Percentiles rank a stretch among this genome's conserved stretches.
Conservation (phyloP, 2,113 vertebrate genomes). For the Zosterops hypoxanthus region DNA sequence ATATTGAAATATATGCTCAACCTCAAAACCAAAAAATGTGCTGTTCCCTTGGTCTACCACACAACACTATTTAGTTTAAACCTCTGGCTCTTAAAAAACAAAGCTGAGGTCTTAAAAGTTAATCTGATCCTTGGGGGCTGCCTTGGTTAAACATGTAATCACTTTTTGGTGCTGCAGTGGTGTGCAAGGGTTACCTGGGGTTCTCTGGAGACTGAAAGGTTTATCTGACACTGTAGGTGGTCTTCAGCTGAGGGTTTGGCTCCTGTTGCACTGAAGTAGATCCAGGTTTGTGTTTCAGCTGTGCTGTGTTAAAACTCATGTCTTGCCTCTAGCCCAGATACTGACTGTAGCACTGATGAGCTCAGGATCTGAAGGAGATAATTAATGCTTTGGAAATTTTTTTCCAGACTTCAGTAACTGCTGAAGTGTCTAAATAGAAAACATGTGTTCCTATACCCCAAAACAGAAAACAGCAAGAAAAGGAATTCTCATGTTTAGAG, state of each 20-base stretch:
- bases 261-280: fast-evolving
- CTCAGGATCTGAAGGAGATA: not conserved
- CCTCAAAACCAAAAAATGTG: not conserved
- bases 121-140: not conserved
- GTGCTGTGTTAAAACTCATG: not conserved
- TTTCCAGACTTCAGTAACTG: not conserved
- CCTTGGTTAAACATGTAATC: not conserved
- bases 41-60: not conserved
- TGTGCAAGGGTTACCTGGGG: no score
- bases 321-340: not conserved
- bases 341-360: not conserved
- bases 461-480: not conserved
- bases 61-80: not conserved
- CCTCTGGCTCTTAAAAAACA: not conserved
- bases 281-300: not conserved
- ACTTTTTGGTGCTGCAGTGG: not conserved
- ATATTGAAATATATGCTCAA: not conserved
- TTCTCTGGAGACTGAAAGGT: not conserved
- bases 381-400: not conserved
- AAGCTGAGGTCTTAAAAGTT: not conserved
- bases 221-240: not conserved
- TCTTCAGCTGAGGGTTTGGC: not conserved
- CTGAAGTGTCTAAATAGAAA: not conserved
- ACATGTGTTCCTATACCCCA: not conserved
- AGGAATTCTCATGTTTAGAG: not conserved